A percentile compares a stretch with the other conserved stretches of the same genome.
phyloP scores from a whole-genome alignment of 1,140 invertebrate species.

The Eupristina koningsbergeri region DNA sequence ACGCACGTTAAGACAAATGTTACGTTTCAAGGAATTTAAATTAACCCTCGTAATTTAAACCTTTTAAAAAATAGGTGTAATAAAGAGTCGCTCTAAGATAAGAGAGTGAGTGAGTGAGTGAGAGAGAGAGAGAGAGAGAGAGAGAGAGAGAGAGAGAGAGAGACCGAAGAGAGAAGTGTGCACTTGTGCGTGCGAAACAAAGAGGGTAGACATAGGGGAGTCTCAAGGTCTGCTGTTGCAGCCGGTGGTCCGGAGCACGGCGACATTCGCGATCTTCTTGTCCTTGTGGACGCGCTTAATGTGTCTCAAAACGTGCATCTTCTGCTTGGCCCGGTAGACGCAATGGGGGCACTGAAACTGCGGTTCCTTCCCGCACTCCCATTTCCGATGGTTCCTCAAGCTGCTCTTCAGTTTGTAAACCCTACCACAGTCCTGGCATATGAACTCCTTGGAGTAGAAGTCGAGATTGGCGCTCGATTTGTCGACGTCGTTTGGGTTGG shows the following conservation, averaged over 20 bases:
- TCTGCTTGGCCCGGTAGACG: slow-evolving; percentile 25
- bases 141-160: neutral
- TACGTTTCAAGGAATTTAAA: neutral
- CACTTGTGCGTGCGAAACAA: no score
- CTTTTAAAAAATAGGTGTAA: neutral
- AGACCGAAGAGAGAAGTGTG: neutral
- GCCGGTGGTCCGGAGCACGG: neutral
- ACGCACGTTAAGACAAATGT: neutral
- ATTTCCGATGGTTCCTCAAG: slow-evolving; percentile 18
- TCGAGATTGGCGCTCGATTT: neutral
- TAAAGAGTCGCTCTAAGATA: no score
- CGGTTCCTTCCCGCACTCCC: slow-evolving; percentile 36
- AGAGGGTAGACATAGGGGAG: no score
- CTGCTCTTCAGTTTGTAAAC: slow-evolving; percentile 30
- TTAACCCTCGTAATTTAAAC: neutral
- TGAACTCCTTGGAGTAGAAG: neutral
- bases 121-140: neutral
- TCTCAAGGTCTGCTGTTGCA: no score
- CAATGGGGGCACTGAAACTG: slow-evolving; percentile 37
- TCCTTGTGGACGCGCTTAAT: slow-evolving; percentile 28
- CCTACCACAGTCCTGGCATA: slow-evolving; percentile 5
- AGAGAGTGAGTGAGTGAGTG: neutral
- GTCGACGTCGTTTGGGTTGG: neutral
- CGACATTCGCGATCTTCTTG: neutral
- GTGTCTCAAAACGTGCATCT: slow-evolving; percentile 14